Percentiles rank a stretch among this genome's conserved stretches.
phyloP scores from a whole-genome alignment of 2,113 vertebrate genomes.

The Ailurus styani region DNA sequence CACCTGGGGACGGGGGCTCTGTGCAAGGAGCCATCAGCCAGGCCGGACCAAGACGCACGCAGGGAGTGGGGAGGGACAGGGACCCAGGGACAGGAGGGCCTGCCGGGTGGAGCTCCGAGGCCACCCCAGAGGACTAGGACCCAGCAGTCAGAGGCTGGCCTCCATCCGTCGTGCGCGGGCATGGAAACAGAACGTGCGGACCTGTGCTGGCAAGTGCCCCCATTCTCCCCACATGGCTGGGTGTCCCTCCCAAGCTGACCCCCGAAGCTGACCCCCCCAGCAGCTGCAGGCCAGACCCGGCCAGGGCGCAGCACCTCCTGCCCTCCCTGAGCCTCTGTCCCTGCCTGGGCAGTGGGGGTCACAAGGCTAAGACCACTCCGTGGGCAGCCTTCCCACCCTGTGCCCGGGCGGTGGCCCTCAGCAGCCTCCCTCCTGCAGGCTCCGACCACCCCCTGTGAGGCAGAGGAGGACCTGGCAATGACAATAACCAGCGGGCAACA shows the following conservation, averaged over 20 bases:
- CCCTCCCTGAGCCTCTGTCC: not conserved
- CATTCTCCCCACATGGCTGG: not conserved
- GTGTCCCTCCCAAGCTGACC: not conserved
- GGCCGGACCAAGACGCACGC: too few relatives aligned
- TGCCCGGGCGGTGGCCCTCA: fast-evolving
- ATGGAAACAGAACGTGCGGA: fast-evolving
- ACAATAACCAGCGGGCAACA: fast-evolving
- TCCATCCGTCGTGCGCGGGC: fast-evolving
- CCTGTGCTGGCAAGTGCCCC: fast-evolving
- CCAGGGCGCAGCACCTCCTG: fast-evolving
- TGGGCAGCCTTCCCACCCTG: fast-evolving
- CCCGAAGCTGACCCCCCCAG: too few relatives aligned
- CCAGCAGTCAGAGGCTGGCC: not conserved
- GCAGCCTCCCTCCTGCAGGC: not conserved
- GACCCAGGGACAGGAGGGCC: not conserved
- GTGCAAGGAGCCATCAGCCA: too few relatives aligned
- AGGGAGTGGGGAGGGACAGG: fast-evolving
- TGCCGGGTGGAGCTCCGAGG: not conserved
- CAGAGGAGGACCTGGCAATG: not conserved
- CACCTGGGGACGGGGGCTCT: fast-evolving
- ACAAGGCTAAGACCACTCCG: too few relatives aligned
- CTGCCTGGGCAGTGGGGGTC: too few relatives aligned
- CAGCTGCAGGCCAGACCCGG: too few relatives aligned
- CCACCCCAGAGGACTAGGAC: fast-evolving
- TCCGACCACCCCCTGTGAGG: not conserved